Percentiles rank a stretch among this genome's conserved stretches.
phyloP scores from a whole-genome alignment of 2,888 invertebrate genomes.

The Tiliacea citrago region DNA sequence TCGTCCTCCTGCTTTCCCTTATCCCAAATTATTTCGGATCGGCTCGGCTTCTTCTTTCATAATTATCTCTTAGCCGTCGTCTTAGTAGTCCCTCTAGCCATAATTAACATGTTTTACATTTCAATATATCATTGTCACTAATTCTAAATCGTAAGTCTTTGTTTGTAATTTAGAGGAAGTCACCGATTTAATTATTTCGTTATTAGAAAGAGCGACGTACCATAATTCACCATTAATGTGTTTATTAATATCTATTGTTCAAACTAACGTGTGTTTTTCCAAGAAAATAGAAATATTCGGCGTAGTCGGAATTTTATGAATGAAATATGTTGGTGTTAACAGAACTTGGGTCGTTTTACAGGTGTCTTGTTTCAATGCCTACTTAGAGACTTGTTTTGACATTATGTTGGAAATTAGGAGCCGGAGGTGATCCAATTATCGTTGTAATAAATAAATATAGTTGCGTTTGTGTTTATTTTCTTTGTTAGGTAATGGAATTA shows the following conservation, averaged over 20 bases:
- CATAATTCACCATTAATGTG: constrained; percentile 54
- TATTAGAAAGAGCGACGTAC: constrained; percentile 54
- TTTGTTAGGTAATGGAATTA: constrained; percentile 15
- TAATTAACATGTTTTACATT: not conserved
- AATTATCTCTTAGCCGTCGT: not conserved
- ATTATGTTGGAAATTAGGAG: constrained; percentile 51
- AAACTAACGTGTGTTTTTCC: constrained; percentile 51
- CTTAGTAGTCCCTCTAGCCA: not conserved
- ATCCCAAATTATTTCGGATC: not conserved
- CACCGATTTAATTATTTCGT: constrained; percentile 48
- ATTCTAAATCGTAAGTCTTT: constrained; percentile 12
- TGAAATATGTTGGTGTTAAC: constrained; percentile 53
- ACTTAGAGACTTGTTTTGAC: constrained; percentile 38
- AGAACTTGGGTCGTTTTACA: constrained; percentile 28
- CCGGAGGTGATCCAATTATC: constrained; percentile 53
- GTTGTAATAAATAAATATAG: constrained; percentile 29
- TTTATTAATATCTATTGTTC: constrained; percentile 53
- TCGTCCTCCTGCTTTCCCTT: not conserved
- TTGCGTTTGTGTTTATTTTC: constrained; percentile 4
- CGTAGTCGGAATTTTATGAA: constrained; percentile 55
- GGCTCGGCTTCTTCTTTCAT: not conserved
- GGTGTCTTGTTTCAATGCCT: constrained; percentile 55
- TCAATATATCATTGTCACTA: no score
- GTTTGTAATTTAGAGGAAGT: constrained; percentile 56
- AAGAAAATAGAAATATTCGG: constrained; percentile 61